These are phyloP conservation scores for Galeruca laticollis DNA, from an alignment of 2,888 invertebrate species.

Conservation along the genomic window DNA sequence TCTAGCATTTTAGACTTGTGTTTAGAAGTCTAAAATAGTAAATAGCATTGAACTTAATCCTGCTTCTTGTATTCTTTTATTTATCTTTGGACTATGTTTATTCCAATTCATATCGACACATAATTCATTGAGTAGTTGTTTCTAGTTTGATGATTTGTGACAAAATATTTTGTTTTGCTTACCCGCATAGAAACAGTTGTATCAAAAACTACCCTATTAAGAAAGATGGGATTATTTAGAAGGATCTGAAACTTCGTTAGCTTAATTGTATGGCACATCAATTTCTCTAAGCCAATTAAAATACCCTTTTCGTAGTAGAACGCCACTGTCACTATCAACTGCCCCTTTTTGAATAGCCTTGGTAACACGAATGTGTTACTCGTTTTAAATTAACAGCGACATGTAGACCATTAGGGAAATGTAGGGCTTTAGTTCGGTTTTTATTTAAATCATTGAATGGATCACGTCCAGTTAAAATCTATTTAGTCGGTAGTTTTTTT, in stretches of 20 bases:
- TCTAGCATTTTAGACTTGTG: too few relatives aligned
- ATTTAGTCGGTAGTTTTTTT: too few relatives aligned
- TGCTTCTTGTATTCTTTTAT: too few relatives aligned
- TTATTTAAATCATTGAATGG: background rate
- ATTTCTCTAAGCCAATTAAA: conserved; percentile 35
- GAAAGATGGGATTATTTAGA: conserved; percentile 25
- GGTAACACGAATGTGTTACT: conserved; percentile 15
- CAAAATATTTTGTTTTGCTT: too few relatives aligned
- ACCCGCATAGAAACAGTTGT: conserved; percentile 6
- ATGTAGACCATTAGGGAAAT: conserved; percentile 25
- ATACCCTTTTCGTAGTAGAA: conserved; percentile 27
- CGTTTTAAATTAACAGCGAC: conserved; percentile 21
- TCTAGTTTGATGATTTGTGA: too few relatives aligned
- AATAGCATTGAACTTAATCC: too few relatives aligned
- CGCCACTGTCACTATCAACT: conserved; percentile 25
- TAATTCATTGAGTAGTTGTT: too few relatives aligned
- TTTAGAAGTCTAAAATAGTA: too few relatives aligned
- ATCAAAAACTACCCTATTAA: conserved; percentile 31
- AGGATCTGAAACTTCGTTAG: conserved; percentile 34
- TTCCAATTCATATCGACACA: too few relatives aligned
- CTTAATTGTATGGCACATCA: conserved; percentile 30
- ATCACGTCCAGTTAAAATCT: background rate
- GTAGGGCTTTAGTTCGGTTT: background rate
- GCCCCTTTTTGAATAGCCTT: conserved; percentile 14
- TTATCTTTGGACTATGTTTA: too few relatives aligned